Evolutionary conservation across 2,113 vertebrate species (phyloP).

Genomic region (Cryptomyrus ogoouensis): DNA sequence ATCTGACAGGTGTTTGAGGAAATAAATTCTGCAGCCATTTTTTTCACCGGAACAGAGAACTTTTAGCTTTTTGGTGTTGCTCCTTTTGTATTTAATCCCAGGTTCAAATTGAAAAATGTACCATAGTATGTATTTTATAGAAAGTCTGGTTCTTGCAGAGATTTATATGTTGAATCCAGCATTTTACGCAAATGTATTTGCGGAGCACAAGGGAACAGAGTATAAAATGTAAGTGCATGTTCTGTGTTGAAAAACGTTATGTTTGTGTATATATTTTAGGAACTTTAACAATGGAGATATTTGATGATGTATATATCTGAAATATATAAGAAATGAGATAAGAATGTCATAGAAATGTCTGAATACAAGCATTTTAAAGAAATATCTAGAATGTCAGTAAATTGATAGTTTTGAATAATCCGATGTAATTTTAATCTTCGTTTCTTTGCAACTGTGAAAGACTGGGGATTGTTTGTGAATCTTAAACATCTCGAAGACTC

Average conservation of each 20-base stretch:
- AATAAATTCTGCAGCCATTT: neutral
- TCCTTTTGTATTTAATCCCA: neutral
- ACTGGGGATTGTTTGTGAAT: slow-evolving; percentile 48
- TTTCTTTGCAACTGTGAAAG: slow-evolving; percentile 30
- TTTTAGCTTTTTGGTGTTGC: neutral
- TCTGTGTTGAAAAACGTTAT: slow-evolving; percentile 42
- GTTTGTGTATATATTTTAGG: slow-evolving; percentile 50
- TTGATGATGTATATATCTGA: slow-evolving; percentile 46
- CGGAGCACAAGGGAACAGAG: slow-evolving; percentile 22
- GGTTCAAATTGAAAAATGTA: neutral
- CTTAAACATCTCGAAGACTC: slow-evolving; percentile 42
- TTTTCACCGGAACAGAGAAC: neutral
- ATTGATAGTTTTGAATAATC: slow-evolving; percentile 40
- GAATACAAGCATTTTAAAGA: slow-evolving; percentile 37
- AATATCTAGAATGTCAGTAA: slow-evolving; percentile 47
- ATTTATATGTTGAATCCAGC: slow-evolving; percentile 14
- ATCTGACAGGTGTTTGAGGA: neutral
- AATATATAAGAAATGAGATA: slow-evolving; percentile 28
- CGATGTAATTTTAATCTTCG: slow-evolving; percentile 43
- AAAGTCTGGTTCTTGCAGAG: neutral
- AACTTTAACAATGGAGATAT: slow-evolving; percentile 34
- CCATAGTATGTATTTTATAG: slow-evolving; percentile 7
- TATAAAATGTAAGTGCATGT: slow-evolving; percentile 45
- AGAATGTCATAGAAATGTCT: slow-evolving; percentile 36
- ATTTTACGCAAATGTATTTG: slow-evolving; percentile 26